Base-by-base conservation (phyloP, 2,797 vertebrate species). In the Pogonophryne albipinna region DNA sequence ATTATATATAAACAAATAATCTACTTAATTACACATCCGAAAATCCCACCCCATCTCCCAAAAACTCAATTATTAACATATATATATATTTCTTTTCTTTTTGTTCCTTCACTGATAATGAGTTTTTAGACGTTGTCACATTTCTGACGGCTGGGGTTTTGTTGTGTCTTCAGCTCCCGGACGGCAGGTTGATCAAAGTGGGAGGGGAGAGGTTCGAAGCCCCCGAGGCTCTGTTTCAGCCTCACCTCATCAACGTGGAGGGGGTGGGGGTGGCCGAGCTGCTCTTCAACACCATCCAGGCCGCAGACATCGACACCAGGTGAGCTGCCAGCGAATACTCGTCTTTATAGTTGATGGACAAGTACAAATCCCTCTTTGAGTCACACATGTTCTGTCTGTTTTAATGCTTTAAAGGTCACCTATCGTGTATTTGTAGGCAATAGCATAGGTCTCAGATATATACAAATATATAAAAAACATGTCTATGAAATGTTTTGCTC, bases 201-300 rank as follows among this genome's bases (percentile, higher is more conserved):
- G 97, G 97, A 31, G 97, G 97, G n/a, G 97, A 97, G 85, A 90
- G 97, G 64, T 98, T 98, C 53, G 97, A 97, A 90, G 97, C 97
- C 45, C 96, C 97, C 0, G 97, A 97, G 89, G 97, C 97, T 60
- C 91, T 98, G 62, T 97, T 97, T 85, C 97, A 98, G 84, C 97
- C 97, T 75, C 97, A 97, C 80, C 94, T 98, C 89, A 98, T 98
- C 90, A 97, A 98, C 0, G 97, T 97, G 0, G 97, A 98, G 82
- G 97, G 97, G 2, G 96, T 97, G 49, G 97, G 97, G 34, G 97
- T 98, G 82, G 97, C 97, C 6, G 97, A 98, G 71, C 82, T 98
- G 89, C 95, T 97, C 83, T 97, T 98, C 87, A 98, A 97, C 92
- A 98, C 97, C 91, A 98, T 98, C 87, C 96, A 97, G 69, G 97